Percentiles rank a stretch among this genome's conserved stretches.
These are phyloP conservation scores for Burhinus oedicnemus DNA, from an alignment of 2,113 vertebrate species.

Conservation along the genomic window DNA sequence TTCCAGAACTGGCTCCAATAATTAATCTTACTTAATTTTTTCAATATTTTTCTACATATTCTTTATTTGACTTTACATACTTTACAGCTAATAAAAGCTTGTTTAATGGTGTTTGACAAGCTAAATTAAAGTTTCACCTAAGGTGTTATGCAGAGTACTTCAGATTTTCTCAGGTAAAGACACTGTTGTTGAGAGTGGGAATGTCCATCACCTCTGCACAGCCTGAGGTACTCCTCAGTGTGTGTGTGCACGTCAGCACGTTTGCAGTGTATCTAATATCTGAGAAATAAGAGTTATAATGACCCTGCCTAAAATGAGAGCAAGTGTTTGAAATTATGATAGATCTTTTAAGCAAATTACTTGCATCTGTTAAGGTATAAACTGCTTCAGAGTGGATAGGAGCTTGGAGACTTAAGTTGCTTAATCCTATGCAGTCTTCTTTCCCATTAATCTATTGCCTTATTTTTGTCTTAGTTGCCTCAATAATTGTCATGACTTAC, in stretches of 20 bases:
- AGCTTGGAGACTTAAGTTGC: not conserved
- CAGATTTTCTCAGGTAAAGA: not conserved
- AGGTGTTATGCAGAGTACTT: not conserved
- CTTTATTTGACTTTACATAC: not conserved
- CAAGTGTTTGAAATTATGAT: not conserved
- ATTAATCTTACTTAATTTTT: not conserved
- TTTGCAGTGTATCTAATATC: not conserved
- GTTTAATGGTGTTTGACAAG: not conserved
- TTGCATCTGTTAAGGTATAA: not conserved
- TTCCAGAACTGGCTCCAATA: not conserved
- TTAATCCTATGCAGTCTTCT: not conserved
- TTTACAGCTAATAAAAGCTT: not conserved
- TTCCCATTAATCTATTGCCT: not conserved
- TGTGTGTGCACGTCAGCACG: fast-evolving
- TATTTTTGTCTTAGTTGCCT: not conserved
- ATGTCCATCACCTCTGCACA: not conserved
- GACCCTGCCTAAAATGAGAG: not conserved
- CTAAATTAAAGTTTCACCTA: not conserved
- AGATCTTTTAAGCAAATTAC: not conserved
- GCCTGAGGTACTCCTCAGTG: not conserved
- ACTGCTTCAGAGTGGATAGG: not conserved
- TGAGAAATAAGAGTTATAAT: not conserved
- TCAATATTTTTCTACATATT: not conserved
- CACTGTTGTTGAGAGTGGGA: not conserved
- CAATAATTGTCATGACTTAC: not conserved